Conservation (phyloP, 2,113 vertebrate genomes). For the Gnathonemus echidnorhynchus region DNA sequence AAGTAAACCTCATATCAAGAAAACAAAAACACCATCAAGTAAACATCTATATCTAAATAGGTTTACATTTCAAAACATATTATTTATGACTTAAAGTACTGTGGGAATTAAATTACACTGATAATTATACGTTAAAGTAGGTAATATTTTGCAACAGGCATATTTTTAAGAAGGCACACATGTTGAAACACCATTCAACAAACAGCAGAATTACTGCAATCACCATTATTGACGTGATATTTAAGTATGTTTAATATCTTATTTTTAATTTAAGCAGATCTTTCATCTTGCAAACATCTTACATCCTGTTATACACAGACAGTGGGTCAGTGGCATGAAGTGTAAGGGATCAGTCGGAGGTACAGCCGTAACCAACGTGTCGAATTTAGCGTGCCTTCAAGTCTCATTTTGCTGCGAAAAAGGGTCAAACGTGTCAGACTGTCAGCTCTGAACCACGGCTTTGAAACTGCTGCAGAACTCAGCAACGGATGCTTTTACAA, state of each 20-base stretch:
- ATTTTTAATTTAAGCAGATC: not conserved
- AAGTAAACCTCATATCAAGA: not conserved
- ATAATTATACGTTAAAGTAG: not conserved
- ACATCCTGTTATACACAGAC: not conserved
- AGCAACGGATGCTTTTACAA: not conserved
- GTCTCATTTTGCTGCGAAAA: not conserved
- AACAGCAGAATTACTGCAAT: not conserved
- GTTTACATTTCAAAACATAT: not conserved
- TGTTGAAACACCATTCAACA: not conserved
- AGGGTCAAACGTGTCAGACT: not conserved
- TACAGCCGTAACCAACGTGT: not conserved
- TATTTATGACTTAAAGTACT: not conserved
- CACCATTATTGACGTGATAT: not conserved
- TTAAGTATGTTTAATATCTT: not conserved
- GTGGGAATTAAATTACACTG: not conserved
- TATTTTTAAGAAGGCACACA: not conserved
- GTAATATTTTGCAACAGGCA: not conserved
- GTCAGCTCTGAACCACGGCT: not conserved
- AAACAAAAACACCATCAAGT: not conserved
- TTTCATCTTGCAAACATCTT: not conserved
- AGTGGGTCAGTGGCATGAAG: not conserved
- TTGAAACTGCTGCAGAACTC: not conserved
- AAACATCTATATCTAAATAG: not conserved
- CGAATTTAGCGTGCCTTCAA: not conserved
- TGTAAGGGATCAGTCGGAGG: not conserved